A percentile compares a stretch with the other conserved stretches of the same genome.
Evolutionary conservation across 35 echinoderm and acorn worm genomes (phyloP).

Genomic region (Ophiothrix spiculata): DNA sequence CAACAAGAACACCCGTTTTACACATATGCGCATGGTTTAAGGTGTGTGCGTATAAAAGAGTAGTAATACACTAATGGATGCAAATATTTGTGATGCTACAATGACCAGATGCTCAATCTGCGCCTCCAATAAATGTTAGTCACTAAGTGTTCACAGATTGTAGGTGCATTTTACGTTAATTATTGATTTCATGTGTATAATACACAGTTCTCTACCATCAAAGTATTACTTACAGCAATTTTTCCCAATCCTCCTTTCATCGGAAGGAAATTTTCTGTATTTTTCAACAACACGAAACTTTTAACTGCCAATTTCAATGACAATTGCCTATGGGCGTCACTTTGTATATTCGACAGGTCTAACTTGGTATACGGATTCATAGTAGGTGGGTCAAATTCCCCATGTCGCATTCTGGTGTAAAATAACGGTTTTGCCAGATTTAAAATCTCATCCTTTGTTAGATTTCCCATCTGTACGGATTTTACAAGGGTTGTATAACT

Average conservation of each 20-base stretch:
- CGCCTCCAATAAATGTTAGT: neutral
- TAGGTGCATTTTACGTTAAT: too few species aligned
- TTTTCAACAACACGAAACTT: conserved; percentile 87
- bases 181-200: neutral
- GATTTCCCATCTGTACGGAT: conserved; percentile 47
- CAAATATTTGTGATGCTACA: neutral
- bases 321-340: conserved; percentile 46
- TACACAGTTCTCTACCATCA: neutral
- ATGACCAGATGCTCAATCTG: neutral
- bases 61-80: neutral
- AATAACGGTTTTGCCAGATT: conserved; percentile 58
- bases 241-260: conserved; percentile 40
- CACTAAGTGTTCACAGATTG: too few species aligned
- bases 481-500: conserved; percentile 60
- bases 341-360: conserved; percentile 38
- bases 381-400: conserved; percentile 79
- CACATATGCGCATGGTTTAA: too few species aligned
- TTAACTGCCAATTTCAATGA: conserved; percentile 64
- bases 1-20: too few species aligned
- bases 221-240: conserved; percentile 62
- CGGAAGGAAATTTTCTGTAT: conserved; percentile 55
- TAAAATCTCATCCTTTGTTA: conserved; percentile 32
- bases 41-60: too few species aligned
- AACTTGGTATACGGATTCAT: conserved; percentile 78
- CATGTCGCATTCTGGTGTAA: conserved; percentile 84